phyloP scores from a whole-genome alignment of 2,888 invertebrate genomes.

The Selenia dentaria region DNA sequence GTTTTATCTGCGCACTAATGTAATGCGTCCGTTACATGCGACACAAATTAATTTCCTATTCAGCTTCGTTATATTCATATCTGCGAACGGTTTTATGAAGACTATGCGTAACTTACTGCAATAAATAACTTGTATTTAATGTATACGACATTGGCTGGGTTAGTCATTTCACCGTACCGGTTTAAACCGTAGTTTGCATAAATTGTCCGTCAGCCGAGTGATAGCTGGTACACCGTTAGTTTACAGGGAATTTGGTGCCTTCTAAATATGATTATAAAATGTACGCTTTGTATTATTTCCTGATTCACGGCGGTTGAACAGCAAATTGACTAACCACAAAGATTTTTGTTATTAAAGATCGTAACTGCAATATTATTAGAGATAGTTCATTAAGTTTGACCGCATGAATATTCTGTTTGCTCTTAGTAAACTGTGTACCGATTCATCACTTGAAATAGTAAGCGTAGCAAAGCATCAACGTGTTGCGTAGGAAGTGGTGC shows the following conservation, averaged over 20 bases:
- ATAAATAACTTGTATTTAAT: constrained; percentile 19
- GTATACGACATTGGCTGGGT: constrained; percentile 4
- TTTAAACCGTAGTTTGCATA: constrained; percentile 16
- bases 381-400: constrained; percentile 10
- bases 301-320: constrained; percentile 9
- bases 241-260: constrained; percentile 1
- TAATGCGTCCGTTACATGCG: constrained; percentile 24
- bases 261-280: constrained; percentile 10
- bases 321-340: too few species aligned
- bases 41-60: constrained; percentile 24
- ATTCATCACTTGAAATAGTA: constrained; percentile 11
- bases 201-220: not conserved
- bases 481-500: not conserved
- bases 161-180: constrained; percentile 7
- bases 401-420: constrained; percentile 20
- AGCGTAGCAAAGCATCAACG: not conserved
- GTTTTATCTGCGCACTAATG: constrained; percentile 13
- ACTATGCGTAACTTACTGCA: constrained; percentile 13
- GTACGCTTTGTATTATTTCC: constrained; percentile 12
- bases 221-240: constrained; percentile 2
- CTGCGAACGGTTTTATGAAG: constrained; percentile 17
- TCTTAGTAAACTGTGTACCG: constrained; percentile 1
- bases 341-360: too few species aligned
- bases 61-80: constrained; percentile 16
- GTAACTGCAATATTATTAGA: constrained; percentile 6